These are phyloP conservation scores for Troilus luridus DNA, from an alignment of 2,888 invertebrate species.

Conservation along the genomic window DNA sequence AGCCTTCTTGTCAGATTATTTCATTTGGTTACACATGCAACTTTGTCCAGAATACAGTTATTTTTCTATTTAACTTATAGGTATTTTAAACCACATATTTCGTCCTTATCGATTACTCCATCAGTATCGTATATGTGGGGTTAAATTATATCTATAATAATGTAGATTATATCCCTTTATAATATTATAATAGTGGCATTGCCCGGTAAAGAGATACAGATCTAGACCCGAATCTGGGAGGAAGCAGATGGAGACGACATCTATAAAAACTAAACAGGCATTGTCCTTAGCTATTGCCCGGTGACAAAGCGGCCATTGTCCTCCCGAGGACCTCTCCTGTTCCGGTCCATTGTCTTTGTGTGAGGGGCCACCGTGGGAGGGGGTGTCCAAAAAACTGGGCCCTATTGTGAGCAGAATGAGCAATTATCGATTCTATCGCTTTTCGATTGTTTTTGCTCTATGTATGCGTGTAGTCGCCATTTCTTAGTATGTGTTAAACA, in stretches of 20 bases:
- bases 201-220: neutral
- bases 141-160: no score
- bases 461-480: neutral
- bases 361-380: neutral
- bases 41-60: no score
- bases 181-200: no score
- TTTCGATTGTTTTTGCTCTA: neutral
- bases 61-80: no score
- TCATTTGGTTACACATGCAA: no score
- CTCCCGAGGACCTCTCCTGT: neutral
- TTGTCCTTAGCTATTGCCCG: slow-evolving; percentile 19
- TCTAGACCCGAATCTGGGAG: neutral
- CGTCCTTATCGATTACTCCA: no score
- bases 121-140: no score
- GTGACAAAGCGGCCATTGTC: slow-evolving; percentile 5
- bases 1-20: no score
- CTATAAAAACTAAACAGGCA: slow-evolving; percentile 24
- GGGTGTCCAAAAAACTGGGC: neutral
- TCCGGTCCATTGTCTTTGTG: neutral
- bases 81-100: no score
- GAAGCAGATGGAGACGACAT: neutral
- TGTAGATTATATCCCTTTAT: no score
- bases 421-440: slow-evolving; percentile 7
- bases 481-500: neutral
- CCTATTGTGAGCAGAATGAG: neutral